Evolutionary conservation across 2,888 invertebrate species (phyloP).

Genomic region (Toxonevra muliebris): DNA sequence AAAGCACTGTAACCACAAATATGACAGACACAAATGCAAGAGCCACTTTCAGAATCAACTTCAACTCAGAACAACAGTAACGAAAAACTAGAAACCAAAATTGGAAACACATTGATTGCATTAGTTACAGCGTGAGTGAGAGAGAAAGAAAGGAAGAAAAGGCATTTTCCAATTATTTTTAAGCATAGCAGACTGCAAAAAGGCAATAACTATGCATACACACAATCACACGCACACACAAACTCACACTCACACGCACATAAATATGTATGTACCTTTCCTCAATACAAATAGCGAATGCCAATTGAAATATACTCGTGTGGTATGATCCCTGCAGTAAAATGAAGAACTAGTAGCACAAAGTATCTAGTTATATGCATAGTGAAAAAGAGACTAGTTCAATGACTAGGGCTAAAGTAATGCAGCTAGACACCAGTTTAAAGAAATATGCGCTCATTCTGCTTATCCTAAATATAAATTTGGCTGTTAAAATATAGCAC

Average conservation of each 20-base stretch:
- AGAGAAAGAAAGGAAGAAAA: neutral
- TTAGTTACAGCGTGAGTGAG: neutral
- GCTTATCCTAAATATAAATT: no score
- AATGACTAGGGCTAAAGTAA: no score
- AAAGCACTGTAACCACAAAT: neutral
- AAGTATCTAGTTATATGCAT: no score
- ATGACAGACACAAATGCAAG: neutral
- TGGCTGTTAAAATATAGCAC: no score
- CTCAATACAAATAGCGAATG: no score
- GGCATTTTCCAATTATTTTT: conserved; percentile 29
- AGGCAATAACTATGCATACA: neutral
- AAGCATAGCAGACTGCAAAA: neutral
- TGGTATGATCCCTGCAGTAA: neutral
- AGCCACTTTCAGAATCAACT: neutral
- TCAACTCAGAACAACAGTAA: neutral
- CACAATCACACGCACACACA: neutral
- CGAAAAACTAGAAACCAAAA: neutral
- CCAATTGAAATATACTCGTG: no score
- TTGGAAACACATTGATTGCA: neutral
- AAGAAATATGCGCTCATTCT: no score
- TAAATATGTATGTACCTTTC: no score
- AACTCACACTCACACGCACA: neutral
- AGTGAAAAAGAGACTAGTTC: no score
- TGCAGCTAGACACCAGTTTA: no score
- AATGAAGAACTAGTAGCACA: no score